Evolutionary conservation across 2,797 vertebrate species (phyloP), one percentile per base, ranked within the genome.

Genomic region (Sphenodon punctatus): DNA sequence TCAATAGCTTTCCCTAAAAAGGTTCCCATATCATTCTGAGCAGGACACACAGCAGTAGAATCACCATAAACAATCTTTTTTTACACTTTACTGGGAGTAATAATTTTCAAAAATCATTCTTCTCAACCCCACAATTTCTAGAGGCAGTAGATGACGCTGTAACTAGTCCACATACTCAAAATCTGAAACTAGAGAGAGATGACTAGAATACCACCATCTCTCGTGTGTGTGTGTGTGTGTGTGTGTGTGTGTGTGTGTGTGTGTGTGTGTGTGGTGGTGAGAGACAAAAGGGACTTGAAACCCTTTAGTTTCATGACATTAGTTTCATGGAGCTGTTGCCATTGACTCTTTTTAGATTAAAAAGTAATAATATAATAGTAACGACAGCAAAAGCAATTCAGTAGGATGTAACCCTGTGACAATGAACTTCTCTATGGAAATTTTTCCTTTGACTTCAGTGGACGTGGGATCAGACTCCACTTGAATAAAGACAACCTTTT

Each of bases 261-360:
- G n/a, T n/a, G n/a, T n/a, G n/a, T n/a, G n/a, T n/a, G n/a, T n/a
- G n/a, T n/a, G n/a, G n/a, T n/a, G n/a, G n/a, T n/a, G n/a, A n/a
- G n/a, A n/a, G n/a, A n/a, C n/a, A n/a, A n/a, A n/a, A n/a, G n/a
- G n/a, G n/a, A n/a, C n/a, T n/a, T n/a, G n/a, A n/a, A n/a, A n/a
- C n/a, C n/a, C n/a, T n/a, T n/a, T n/a, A n/a, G n/a, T n/a, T n/a
- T n/a, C n/a, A n/a, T n/a, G n/a, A n/a, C n/a, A n/a, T n/a, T n/a
- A n/a, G n/a, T n/a, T n/a, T 38, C 15, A 0, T 0, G 67, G 16
- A 49, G 1, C 48, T 34, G 60, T 72, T 67, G 46, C 15, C 4
- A 16, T 27, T 51, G 30, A 32, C 32, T 56, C 34, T 30, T 10
- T 53, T 17, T 56, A 10, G 30, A 34, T 56, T 32, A 56, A 53